Conservation (phyloP, 35 echinoderm and acorn worm genomes). For the Heliocidaris erythrogramma region DNA sequence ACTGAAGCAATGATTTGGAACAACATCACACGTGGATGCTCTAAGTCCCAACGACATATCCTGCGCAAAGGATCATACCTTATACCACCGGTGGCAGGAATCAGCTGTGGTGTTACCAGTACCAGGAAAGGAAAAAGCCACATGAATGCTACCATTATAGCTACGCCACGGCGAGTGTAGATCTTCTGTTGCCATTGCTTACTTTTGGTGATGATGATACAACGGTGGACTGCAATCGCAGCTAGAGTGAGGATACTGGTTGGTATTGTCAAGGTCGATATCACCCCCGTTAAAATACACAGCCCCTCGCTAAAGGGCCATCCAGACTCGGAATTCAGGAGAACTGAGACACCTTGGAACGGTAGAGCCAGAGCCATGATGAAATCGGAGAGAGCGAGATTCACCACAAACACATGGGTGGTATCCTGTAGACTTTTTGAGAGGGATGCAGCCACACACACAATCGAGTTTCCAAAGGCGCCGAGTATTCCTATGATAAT, state of each 20-base stretch:
- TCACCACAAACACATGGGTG: conserved; percentile 86
- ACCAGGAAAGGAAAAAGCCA: conserved; percentile 57
- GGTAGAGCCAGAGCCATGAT: conserved; percentile 67
- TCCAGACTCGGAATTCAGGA: conserved; percentile 21
- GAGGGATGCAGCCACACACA: conserved; percentile 55
- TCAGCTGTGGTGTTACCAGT: neutral
- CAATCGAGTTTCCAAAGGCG: conserved; percentile 40
- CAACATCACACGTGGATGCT: neutral
- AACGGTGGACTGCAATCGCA: conserved; percentile 77
- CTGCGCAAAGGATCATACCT: neutral
- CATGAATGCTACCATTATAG: conserved; percentile 59
- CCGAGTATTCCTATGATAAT: neutral
- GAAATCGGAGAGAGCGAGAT: conserved; percentile 67
- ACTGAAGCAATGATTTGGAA: conserved; percentile 34
- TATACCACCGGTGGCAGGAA: neutral
- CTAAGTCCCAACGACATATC: neutral
- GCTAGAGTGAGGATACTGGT: conserved; percentile 81
- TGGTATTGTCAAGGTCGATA: conserved; percentile 62
- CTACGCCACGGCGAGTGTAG: conserved; percentile 52
- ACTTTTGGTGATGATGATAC: conserved; percentile 71
- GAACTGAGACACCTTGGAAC: conserved; percentile 64
- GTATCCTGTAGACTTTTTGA: conserved; percentile 63
- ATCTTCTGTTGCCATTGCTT: conserved; percentile 52
- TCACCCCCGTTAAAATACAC: conserved; percentile 56
- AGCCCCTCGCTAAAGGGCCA: conserved; percentile 65